A percentile compares a stretch with the other conserved stretches of the same genome.
These are phyloP conservation scores for Heliconius sara DNA, from an alignment of 2,888 invertebrate genomes.

Conservation along the genomic window DNA sequence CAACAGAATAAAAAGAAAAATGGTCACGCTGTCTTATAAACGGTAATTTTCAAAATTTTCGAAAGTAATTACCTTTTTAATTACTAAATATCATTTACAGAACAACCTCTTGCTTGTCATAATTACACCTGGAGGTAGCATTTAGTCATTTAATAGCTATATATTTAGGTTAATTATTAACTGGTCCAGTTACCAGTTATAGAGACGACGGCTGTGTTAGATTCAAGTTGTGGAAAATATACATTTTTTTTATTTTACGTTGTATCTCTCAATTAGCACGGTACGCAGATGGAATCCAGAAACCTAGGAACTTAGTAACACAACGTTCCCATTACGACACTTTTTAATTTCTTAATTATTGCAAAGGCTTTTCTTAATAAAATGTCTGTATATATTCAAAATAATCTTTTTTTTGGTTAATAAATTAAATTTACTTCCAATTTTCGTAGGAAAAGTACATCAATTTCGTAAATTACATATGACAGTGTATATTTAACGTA, in stretches of 20 bases:
- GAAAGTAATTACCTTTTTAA: neutral
- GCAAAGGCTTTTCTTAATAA: neutral
- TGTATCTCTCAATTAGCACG: too few relatives aligned
- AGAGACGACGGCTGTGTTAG: neutral
- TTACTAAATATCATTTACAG: constrained; percentile 2
- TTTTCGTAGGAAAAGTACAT: neutral
- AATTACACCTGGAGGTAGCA: constrained; percentile 1
- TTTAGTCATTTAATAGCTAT: neutral
- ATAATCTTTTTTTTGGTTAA: neutral
- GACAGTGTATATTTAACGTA: neutral
- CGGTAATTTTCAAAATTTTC: neutral
- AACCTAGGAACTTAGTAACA: too few relatives aligned
- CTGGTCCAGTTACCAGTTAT: neutral
- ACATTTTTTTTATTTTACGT: too few relatives aligned
- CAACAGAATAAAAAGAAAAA: neutral
- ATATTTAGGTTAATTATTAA: neutral
- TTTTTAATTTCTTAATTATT: too few relatives aligned
- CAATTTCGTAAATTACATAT: neutral
- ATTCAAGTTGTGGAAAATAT: neutral
- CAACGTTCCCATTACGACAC: too few relatives aligned
- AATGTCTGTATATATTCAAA: neutral
- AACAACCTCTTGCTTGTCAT: neutral
- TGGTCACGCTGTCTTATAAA: constrained; percentile 28
- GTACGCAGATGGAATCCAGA: too few relatives aligned
- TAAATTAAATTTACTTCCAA: neutral